These are phyloP conservation scores for Tachina lurida DNA, from an alignment of 2,888 invertebrate species.

Conservation along the genomic window DNA sequence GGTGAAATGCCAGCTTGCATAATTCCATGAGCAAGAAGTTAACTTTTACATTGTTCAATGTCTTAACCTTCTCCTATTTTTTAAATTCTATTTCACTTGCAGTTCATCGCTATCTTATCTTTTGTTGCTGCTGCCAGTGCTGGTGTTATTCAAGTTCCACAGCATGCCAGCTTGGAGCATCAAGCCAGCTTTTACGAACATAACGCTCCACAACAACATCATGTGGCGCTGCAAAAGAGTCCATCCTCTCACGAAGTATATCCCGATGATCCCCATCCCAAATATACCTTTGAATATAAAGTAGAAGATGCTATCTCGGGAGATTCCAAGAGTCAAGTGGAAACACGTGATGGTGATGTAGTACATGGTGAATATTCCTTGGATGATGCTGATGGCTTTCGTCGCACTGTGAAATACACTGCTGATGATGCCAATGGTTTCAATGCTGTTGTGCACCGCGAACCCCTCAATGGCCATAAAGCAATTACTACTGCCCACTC, in stretches of 20 bases:
- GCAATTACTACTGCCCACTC: slow-evolving; percentile 70
- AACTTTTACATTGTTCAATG: background rate
- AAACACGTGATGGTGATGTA: slow-evolving; percentile 81
- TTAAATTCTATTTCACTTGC: slow-evolving; percentile 8
- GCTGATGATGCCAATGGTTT: slow-evolving; percentile 82
- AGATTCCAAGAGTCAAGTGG: slow-evolving; percentile 82
- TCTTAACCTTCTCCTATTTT: background rate
- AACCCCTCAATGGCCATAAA: slow-evolving; percentile 76
- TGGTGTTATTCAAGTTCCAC: slow-evolving; percentile 76
- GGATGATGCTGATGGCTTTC: slow-evolving; percentile 81
- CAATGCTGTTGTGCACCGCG: slow-evolving; percentile 81
- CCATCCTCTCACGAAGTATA: slow-evolving; percentile 76
- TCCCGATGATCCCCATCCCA: slow-evolving; percentile 79
- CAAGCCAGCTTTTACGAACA: slow-evolving; percentile 64
- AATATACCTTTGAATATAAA: slow-evolving; percentile 81
- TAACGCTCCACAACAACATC: slow-evolving; percentile 71
- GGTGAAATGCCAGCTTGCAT: background rate
- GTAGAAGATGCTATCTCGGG: slow-evolving; percentile 81
- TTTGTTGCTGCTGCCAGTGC: slow-evolving; percentile 75
- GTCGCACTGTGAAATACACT: slow-evolving; percentile 81
- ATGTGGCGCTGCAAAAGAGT: slow-evolving; percentile 76
- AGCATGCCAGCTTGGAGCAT: slow-evolving; percentile 69
- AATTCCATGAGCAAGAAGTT: background rate
- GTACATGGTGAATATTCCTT: slow-evolving; percentile 82
- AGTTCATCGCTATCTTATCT: slow-evolving; percentile 76